Evolutionary conservation across 2,888 invertebrate genomes (phyloP).

Genomic region (Lacanobia wlatinum): DNA sequence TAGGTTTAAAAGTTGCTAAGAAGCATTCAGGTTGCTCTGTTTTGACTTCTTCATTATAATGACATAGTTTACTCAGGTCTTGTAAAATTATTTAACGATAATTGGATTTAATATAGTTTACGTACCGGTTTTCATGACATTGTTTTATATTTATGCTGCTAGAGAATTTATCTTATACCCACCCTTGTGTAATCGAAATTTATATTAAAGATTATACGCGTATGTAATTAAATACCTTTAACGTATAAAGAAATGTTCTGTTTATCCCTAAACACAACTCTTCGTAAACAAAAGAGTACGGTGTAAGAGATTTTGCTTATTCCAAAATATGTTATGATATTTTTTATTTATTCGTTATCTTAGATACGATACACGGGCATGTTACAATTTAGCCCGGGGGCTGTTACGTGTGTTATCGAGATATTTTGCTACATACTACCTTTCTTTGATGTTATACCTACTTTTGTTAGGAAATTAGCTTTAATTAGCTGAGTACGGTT

Average conservation of each 20-base stretch:
- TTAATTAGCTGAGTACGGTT: constrained; percentile 51
- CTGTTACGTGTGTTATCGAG: constrained; percentile 35
- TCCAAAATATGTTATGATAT: constrained; percentile 43
- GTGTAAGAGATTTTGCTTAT: constrained; percentile 36
- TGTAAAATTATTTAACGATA: background rate
- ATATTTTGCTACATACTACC: constrained; percentile 32
- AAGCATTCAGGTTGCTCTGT: background rate
- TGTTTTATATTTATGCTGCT: background rate
- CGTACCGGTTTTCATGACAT: background rate
- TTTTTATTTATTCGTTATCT: constrained; percentile 48
- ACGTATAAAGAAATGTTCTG: background rate
- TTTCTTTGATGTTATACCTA: constrained; percentile 43
- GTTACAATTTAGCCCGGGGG: constrained; percentile 57
- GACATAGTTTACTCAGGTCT: background rate
- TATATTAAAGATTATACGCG: background rate
- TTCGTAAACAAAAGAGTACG: constrained; percentile 29
- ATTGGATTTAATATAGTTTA: background rate
- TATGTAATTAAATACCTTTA: constrained; percentile 20
- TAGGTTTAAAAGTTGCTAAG: constrained; percentile 7
- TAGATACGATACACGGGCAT: constrained; percentile 46
- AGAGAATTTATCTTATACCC: background rate
- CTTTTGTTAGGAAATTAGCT: constrained; percentile 39
- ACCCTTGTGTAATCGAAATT: background rate
- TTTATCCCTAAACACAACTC: constrained; percentile 28
- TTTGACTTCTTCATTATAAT: constrained; percentile 3